Evolutionary conservation across 2,113 vertebrate genomes (phyloP).

Genomic region (Vicugna pacos): DNA sequence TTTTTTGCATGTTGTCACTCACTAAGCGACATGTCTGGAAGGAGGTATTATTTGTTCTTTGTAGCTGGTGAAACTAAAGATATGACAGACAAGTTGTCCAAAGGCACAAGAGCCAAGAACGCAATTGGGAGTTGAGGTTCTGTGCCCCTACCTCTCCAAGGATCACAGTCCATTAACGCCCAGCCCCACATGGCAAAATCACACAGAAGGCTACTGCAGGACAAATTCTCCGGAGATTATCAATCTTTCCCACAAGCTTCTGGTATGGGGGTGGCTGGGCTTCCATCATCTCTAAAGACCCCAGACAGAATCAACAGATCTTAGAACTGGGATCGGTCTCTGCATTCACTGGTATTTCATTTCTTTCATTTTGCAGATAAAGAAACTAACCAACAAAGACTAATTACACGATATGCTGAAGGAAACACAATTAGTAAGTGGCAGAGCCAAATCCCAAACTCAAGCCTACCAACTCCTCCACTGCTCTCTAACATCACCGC

Average conservation of each 20-base stretch:
- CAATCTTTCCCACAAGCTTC: neutral
- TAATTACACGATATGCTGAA: neutral
- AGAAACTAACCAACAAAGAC: neutral
- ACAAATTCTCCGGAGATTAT: neutral
- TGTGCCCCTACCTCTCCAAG: neutral
- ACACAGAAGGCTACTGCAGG: neutral
- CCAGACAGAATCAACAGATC: neutral
- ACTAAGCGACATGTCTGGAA: neutral
- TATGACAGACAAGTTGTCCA: neutral
- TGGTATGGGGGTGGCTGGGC: neutral
- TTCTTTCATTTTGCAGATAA: neutral
- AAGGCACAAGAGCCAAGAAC: neutral
- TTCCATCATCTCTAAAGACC: neutral
- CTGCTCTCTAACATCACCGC: no score
- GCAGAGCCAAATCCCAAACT: neutral
- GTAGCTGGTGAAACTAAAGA: conserved; percentile 6
- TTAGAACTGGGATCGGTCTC: neutral
- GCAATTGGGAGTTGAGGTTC: neutral
- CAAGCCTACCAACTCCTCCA: neutral
- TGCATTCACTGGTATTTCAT: neutral
- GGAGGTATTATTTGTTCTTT: conserved; percentile 29
- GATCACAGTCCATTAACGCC: neutral
- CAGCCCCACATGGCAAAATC: neutral
- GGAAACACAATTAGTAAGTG: neutral
- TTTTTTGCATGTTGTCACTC: neutral